Evolutionary conservation across 2,888 invertebrate species (phyloP).

Genomic region (Ptilodon capucinus): DNA sequence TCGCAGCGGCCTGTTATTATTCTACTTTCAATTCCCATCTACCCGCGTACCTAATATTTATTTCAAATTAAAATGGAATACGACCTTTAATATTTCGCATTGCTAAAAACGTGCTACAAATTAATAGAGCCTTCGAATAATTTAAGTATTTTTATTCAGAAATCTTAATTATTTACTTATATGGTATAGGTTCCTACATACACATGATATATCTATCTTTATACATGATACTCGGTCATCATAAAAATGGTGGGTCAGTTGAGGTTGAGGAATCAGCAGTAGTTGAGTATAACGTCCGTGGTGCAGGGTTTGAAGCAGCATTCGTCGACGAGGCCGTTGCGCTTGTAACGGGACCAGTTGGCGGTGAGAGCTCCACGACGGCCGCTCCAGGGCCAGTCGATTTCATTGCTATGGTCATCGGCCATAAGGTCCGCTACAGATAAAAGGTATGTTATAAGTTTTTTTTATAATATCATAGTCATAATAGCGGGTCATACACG

Average conservation of each 20-base stretch:
- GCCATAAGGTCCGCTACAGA: not conserved
- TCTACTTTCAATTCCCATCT: slow-evolving; percentile 10
- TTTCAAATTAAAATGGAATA: slow-evolving; percentile 22
- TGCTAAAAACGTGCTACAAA: no score
- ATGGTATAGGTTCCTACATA: no score
- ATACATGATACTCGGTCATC: no score
- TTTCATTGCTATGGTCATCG: slow-evolving; percentile 29
- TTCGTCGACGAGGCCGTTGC: slow-evolving; percentile 48
- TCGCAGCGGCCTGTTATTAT: slow-evolving; percentile 9
- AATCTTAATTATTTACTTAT: no score
- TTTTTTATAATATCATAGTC: no score
- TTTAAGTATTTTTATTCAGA: no score
- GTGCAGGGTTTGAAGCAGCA: slow-evolving; percentile 53
- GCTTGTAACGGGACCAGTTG: slow-evolving; percentile 47
- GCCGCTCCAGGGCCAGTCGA: slow-evolving; percentile 44
- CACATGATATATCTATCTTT: no score
- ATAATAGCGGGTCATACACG: no score
- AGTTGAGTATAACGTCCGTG: slow-evolving; percentile 43
- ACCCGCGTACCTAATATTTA: slow-evolving; percentile 8
- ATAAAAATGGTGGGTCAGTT: not conserved
- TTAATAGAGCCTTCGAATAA: no score
- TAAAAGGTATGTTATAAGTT: not conserved
- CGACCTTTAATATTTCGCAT: slow-evolving; percentile 8
- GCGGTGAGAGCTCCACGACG: slow-evolving; percentile 38
- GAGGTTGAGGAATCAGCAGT: slow-evolving; percentile 30